phyloP scores from a whole-genome alignment of 1,140 invertebrate genomes.

The Psilanteris sp. region DNA sequence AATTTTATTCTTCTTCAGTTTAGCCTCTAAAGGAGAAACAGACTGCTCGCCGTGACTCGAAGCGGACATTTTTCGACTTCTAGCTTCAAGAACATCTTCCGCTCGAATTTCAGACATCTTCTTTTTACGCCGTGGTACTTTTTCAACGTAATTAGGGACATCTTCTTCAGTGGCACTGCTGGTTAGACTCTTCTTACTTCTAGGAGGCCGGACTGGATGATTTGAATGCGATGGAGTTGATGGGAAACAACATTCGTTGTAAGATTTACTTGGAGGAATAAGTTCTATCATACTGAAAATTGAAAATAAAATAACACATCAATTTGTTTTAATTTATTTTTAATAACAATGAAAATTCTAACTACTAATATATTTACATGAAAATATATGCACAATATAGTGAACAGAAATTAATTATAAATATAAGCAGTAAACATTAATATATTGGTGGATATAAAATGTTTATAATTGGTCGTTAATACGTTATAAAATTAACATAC shows the following conservation, averaged over 20 bases:
- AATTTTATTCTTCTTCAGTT: conserved; percentile 68
- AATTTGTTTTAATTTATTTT: too few relatives aligned
- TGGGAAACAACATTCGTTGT: conserved; percentile 32
- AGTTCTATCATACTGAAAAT: conserved; percentile 42
- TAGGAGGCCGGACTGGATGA: conserved; percentile 74
- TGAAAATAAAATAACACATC: neutral
- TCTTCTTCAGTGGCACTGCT: conserved; percentile 70
- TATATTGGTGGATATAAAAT: too few relatives aligned
- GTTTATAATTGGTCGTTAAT: too few relatives aligned
- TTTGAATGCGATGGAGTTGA: conserved; percentile 38
- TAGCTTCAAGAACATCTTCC: conserved; percentile 73
- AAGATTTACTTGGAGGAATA: conserved; percentile 29
- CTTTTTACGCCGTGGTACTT: conserved; percentile 65
- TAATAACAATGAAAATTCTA: too few relatives aligned
- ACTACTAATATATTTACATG: too few relatives aligned
- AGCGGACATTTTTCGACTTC: conserved; percentile 48
- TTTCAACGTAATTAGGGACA: conserved; percentile 44
- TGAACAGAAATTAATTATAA: too few relatives aligned
- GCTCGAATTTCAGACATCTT: conserved; percentile 71
- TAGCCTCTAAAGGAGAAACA: conserved; percentile 8
- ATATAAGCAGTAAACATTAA: too few relatives aligned
- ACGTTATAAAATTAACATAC: too few relatives aligned
- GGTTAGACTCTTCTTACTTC: conserved; percentile 73
- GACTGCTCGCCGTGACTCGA: conserved; percentile 16
- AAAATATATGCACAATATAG: too few relatives aligned